Conservation (phyloP, 2,113 vertebrate species). For the Solea senegalensis region DNA sequence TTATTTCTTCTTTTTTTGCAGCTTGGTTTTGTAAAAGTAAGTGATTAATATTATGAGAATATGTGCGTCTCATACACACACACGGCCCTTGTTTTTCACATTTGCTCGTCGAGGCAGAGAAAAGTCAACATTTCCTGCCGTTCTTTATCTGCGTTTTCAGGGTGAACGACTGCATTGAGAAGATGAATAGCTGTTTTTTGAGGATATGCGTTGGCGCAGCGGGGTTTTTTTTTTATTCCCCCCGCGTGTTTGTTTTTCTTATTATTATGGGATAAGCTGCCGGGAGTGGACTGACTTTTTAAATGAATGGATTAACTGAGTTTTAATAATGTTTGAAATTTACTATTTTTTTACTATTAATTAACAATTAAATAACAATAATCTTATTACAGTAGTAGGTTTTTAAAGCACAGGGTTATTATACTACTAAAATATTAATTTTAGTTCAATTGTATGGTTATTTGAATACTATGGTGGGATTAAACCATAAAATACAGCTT, state of each 20-base stretch:
- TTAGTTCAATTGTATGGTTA: too few relatives aligned
- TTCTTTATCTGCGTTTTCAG: slow-evolving; percentile 82
- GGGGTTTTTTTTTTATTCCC: slow-evolving; percentile 70
- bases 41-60: too few relatives aligned
- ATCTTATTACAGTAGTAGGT: too few relatives aligned
- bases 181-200: slow-evolving; percentile 78
- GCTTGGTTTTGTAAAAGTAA: not conserved
- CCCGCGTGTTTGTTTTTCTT: slow-evolving; percentile 81
- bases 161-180: slow-evolving; percentile 77
- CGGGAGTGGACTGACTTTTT: slow-evolving; percentile 62
- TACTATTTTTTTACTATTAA: too few relatives aligned
- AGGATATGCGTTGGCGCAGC: slow-evolving; percentile 75
- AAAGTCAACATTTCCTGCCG: slow-evolving; percentile 82
- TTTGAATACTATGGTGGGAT: too few relatives aligned
- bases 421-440: too few relatives aligned
- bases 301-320: too few relatives aligned
- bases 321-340: too few relatives aligned
- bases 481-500: too few relatives aligned
- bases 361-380: too few relatives aligned
- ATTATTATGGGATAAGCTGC: slow-evolving; percentile 71
- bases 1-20: not conserved
- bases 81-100: not conserved
- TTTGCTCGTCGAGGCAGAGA: slow-evolving; percentile 14
- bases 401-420: too few relatives aligned
- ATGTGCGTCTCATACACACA: too few relatives aligned